Base-by-base conservation (phyloP, 2,888 invertebrate species). In the Cephus spinipes region DNA sequence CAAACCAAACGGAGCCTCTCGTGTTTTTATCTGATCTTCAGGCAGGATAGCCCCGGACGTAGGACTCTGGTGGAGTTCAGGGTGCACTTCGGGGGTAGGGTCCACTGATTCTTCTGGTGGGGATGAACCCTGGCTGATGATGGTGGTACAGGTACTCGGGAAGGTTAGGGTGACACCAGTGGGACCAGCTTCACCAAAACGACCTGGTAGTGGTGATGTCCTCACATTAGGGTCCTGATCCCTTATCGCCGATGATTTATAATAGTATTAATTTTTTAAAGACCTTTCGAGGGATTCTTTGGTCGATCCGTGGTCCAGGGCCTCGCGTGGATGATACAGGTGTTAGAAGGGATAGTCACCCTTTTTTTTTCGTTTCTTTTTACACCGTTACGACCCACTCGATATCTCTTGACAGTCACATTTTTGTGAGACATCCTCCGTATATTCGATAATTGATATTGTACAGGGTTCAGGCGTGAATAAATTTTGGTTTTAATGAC, bases 171-270 rank as follows among this genome's bases (percentile, higher is more conserved):
- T 74, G 78, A 40, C 76, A 69, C 23, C 40, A 75, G 36, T 68
- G 32, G 69, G 75, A 68, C 55, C 36, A 73, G 40, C 76, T 68
- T 73, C 68, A 73, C 76, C 15, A 40, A 40, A 15, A 30, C 69
- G 69, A 32, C 40, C 80, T 85, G 85, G 85, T 85, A 86, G 85
- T 86, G 81, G 82, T 84, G 86, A 85, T 86, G 87, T 86, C 87
- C 86, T 85, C 86, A 75, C 86, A 86, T 86, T 86, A 86, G 86
- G 85, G 86, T 87, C 86, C 85, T 85, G 86, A 87, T 86, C 86
- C 83, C 87, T 86, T 86, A 86, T 86, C 86, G 82, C 79, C 82
- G 84, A 86, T 86, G 86, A 86, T 86, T 86, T 86, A 86, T 86
- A 81, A 81, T 74, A 79, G 81, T 85, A 84, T 85, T 86, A 82